Conservation (phyloP, 2,797 vertebrate genomes). For the Hozukius guyotensis region DNA sequence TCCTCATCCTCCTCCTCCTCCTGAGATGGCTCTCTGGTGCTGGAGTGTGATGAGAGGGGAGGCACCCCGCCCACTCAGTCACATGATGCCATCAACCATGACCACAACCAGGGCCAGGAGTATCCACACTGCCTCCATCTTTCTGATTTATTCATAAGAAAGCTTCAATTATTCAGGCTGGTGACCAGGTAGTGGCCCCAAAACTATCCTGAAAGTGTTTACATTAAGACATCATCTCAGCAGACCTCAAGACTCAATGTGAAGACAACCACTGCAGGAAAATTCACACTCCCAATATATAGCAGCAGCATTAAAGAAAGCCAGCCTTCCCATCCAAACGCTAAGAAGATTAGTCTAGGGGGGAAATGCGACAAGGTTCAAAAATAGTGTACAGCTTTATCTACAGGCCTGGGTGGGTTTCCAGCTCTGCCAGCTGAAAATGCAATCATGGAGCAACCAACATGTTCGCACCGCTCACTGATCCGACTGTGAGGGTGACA, state of each 20-base stretch:
- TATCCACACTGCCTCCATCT: slow-evolving; percentile 17
- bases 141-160: slow-evolving; percentile 75
- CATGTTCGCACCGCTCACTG: neutral
- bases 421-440: slow-evolving; percentile 49
- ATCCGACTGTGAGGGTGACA: slow-evolving; percentile 13
- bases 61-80: slow-evolving; percentile 38
- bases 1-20: slow-evolving; percentile 36
- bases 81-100: slow-evolving; percentile 61
- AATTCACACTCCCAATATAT: slow-evolving; percentile 7
- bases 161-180: slow-evolving; percentile 67
- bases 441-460: slow-evolving; percentile 25
- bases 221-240: slow-evolving; percentile 13
- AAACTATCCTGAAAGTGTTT: slow-evolving; percentile 38
- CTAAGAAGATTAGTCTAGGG: slow-evolving; percentile 68
- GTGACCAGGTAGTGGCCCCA: slow-evolving; percentile 36
- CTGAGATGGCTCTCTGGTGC: slow-evolving; percentile 36
- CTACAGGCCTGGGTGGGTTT: slow-evolving; percentile 44
- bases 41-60: slow-evolving; percentile 32
- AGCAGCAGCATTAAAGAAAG: slow-evolving; percentile 43
- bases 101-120: slow-evolving; percentile 35
- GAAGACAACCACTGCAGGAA: neutral
- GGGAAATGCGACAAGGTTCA: slow-evolving; percentile 60
- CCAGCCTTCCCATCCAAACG: slow-evolving; percentile 44
- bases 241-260: neutral
- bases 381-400: slow-evolving; percentile 67